A percentile compares a stretch with the other conserved stretches of the same genome.
Evolutionary conservation across 2,113 vertebrate species (phyloP).

Genomic region (Stigmatopora argus): DNA sequence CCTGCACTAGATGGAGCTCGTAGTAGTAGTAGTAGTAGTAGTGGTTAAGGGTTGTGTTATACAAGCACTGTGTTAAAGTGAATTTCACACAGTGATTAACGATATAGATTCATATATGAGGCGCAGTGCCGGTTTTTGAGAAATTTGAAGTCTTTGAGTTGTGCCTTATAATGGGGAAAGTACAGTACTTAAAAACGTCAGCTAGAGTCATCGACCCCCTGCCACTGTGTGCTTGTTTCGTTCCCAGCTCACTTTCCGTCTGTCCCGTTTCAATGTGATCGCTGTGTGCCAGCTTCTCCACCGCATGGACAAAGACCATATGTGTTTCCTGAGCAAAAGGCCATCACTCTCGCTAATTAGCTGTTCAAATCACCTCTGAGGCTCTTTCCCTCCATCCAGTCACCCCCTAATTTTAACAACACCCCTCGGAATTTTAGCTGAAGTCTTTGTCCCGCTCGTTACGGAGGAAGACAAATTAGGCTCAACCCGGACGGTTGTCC

Average conservation of each 20-base stretch:
- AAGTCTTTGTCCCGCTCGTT: slow-evolving; percentile 80
- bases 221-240: background rate
- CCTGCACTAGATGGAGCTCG: too few relatives aligned
- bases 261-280: background rate
- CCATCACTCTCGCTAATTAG: slow-evolving; percentile 95
- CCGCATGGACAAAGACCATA: slow-evolving; percentile 72
- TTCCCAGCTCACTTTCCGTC: slow-evolving; percentile 14
- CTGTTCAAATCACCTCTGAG: slow-evolving; percentile 83
- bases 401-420: slow-evolving; percentile 91
- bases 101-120: too few relatives aligned
- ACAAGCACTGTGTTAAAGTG: too few relatives aligned
- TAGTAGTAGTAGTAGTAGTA: too few relatives aligned
- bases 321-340: slow-evolving; percentile 79
- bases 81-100: too few relatives aligned
- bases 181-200: background rate
- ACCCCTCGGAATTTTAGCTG: slow-evolving; percentile 85
- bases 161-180: too few relatives aligned
- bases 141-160: too few relatives aligned
- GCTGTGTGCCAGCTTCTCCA: slow-evolving; percentile 32
- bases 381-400: slow-evolving; percentile 70
- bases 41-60: too few relatives aligned
- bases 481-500: slow-evolving; percentile 61
- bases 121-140: too few relatives aligned
- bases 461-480: slow-evolving; percentile 79
- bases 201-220: slow-evolving; percentile 11